Evolutionary conservation across 2,888 invertebrate species (phyloP).

Genomic region (Drosophila cracens): DNA sequence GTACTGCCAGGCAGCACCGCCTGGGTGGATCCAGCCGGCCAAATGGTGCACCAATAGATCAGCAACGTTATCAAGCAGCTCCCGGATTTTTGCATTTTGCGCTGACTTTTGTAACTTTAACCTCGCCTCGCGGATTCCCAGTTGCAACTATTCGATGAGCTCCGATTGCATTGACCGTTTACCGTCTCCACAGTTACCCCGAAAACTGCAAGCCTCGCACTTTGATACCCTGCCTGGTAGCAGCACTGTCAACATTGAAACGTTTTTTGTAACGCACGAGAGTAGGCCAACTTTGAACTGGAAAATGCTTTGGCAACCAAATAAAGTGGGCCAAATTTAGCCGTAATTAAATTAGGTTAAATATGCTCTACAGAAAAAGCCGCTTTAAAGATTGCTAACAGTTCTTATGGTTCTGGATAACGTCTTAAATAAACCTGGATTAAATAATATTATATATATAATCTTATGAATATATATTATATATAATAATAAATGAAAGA

Average conservation of each 20-base stretch:
- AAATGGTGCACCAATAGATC: slow-evolving; percentile 11
- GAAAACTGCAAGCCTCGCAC: slow-evolving; percentile 49
- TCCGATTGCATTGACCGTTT: slow-evolving; percentile 48
- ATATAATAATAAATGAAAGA: background rate
- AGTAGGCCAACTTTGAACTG: background rate
- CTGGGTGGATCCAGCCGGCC: slow-evolving; percentile 2
- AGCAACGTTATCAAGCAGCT: slow-evolving; percentile 14
- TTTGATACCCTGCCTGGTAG: slow-evolving; percentile 20
- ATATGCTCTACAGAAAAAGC: no score
- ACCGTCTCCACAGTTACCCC: slow-evolving; percentile 17
- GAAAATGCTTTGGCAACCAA: background rate
- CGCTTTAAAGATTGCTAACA: background rate
- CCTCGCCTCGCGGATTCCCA: slow-evolving; percentile 60
- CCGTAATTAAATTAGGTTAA: background rate
- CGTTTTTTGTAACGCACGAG: background rate
- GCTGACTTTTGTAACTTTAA: slow-evolving; percentile 49
- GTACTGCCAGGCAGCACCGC: background rate
- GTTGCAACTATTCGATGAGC: slow-evolving; percentile 57
- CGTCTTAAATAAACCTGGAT: background rate
- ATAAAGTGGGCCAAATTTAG: background rate
- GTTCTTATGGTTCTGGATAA: background rate
- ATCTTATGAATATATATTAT: background rate
- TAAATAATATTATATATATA: background rate
- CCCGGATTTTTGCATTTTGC: slow-evolving; percentile 50
- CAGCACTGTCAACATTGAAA: background rate